Evolutionary conservation across 2,888 invertebrate species (phyloP), one percentile per base, ranked within the genome.

Genomic region (Leucophenga montana): DNA sequence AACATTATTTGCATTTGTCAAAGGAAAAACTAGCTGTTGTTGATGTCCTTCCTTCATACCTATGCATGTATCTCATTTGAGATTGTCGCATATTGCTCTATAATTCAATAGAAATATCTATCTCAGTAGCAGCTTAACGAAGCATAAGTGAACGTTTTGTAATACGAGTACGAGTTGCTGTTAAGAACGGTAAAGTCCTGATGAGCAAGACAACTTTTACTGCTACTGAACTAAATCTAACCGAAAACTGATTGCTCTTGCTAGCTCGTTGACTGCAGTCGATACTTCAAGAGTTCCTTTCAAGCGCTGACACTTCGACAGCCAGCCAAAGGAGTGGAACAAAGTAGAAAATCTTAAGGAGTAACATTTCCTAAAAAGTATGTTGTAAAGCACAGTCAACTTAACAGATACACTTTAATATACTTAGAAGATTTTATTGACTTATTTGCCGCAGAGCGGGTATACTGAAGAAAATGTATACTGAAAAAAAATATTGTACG

Each of bases 101-200:
- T 61, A 61, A 61, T 39, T 61, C 44, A 20, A 20, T 61, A 39
- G 18, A 61, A 61, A 61, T 59, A 31, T 31, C 11, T 39, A 39
- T 61, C 61, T 61, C 18, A 61, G 61, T 61, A 39, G 61, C 61
- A 61, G 39, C 44, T 61, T 61, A 61, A 61, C 61, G 61, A 61
- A 61, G 39, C 61, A 61, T 61, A 61, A 61, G 61, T 61, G 61
- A 61, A 39, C 61, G 44, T 39, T 61, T 61, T 61, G 39, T 39
- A 16, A 61, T 39, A 61, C 59, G 59, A 59, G 31, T 5, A 56
- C 22, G 14, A 22, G 18, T 9, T 22, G 22, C 20, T 22, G 22
- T 20, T 22, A 22, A 27, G 4, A n/a, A 57, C n/a, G 33, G 31
- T 31, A 14, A 13, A 54, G 50, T 50, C n/a, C n/a, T 18, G 11